Evolutionary conservation across 2,888 invertebrate genomes (phyloP).

Genomic region (Acanthopleura granulata): DNA sequence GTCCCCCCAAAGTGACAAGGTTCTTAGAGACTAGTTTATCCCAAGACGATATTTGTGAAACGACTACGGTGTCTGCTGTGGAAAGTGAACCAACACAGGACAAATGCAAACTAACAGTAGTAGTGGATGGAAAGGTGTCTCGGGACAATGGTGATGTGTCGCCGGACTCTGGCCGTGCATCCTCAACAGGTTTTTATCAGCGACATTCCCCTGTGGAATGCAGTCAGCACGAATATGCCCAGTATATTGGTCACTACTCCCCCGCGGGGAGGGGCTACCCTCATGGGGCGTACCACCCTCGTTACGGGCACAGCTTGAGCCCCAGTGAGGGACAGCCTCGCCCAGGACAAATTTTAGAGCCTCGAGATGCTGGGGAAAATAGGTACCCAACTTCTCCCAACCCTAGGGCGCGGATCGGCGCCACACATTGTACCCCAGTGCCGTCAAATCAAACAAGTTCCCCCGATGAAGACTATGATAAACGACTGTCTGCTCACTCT

Average conservation of each 20-base stretch:
- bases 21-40: constrained; percentile 4
- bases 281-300: constrained; percentile 49
- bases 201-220: constrained; percentile 55
- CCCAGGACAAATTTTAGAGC: background rate
- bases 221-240: constrained; percentile 54
- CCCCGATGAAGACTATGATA: constrained; percentile 38
- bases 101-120: background rate
- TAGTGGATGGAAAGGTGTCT: background rate
- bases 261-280: constrained; percentile 60
- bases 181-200: constrained; percentile 28
- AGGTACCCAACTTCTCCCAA: background rate
- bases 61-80: background rate
- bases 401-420: background rate
- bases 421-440: background rate
- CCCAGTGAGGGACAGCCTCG: background rate
- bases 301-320: constrained; percentile 10
- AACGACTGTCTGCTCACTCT: constrained; percentile 41
- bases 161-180: background rate
- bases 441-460: constrained; percentile 27
- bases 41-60: background rate
- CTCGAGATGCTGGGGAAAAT: background rate
- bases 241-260: constrained; percentile 54
- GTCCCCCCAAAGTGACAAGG: background rate
- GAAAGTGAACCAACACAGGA: background rate
- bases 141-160: background rate